Conservation (phyloP, 2,888 invertebrate species). For the Drosophila ustulata region DNA sequence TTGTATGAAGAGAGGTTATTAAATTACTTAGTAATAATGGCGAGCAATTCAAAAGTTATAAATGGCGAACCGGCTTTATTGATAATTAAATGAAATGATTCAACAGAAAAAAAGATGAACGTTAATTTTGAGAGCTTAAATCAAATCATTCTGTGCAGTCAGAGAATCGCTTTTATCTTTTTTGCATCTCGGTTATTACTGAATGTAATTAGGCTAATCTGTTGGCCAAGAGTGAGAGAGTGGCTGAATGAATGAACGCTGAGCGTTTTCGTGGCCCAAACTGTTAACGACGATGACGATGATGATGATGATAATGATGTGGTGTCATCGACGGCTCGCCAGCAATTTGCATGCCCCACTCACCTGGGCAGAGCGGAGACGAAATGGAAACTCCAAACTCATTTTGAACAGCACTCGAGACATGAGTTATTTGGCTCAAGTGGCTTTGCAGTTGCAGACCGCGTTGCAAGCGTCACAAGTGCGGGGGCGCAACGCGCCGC, state of each 20-base stretch:
- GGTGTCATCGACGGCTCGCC: constrained; percentile 42
- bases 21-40: constrained; percentile 4
- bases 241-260: constrained; percentile 32
- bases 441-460: constrained; percentile 31
- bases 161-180: constrained; percentile 38
- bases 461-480: constrained; percentile 37
- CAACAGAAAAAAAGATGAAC: background rate
- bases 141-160: constrained; percentile 19
- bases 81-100: constrained; percentile 30
- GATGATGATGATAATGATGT: constrained; percentile 44
- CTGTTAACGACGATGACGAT: constrained; percentile 27
- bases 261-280: constrained; percentile 12
- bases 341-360: constrained; percentile 34
- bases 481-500: constrained; percentile 5
- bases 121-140: constrained; percentile 14
- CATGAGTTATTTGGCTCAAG: constrained; percentile 75
- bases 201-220: constrained; percentile 50
- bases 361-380: constrained; percentile 3
- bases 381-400: constrained; percentile 66
- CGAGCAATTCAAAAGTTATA: constrained; percentile 17
- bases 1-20: background rate
- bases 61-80: background rate
- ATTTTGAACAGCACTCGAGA: constrained; percentile 81
- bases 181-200: constrained; percentile 21
- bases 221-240: background rate